Conservation (phyloP, 2,797 vertebrate genomes). For the Agapornis canus region DNA sequence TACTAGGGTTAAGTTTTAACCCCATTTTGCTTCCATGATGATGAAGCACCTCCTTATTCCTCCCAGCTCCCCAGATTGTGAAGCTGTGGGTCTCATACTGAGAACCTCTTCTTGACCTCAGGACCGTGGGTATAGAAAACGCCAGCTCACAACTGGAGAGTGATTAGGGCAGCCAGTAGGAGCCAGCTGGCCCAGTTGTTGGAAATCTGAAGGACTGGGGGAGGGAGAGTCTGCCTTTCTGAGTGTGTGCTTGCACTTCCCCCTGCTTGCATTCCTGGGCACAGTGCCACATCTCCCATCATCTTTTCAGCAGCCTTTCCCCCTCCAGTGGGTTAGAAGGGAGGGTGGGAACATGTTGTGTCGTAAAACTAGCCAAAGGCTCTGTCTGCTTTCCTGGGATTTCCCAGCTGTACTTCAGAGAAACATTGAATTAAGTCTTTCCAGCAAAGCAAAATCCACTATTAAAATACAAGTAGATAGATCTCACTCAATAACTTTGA, state of each 20-base stretch:
- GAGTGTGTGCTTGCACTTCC: not conserved
- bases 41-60: not conserved
- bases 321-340: not conserved
- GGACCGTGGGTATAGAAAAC: not conserved
- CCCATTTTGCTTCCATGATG: not conserved
- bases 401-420: slow-evolving; percentile 5
- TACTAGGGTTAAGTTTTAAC: not conserved
- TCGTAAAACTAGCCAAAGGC: not conserved
- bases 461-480: not conserved
- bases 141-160: not conserved
- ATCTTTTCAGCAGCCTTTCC: not conserved
- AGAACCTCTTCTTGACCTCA: not conserved
- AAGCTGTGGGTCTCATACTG: not conserved
- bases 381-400: not conserved
- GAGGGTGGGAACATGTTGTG: not conserved
- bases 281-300: not conserved
- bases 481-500: not conserved
- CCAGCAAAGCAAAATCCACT: not conserved
- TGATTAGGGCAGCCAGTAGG: not conserved
- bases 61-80: rapidly evolving
- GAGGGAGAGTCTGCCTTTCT: not conserved
- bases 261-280: not conserved
- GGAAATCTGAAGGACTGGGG: not conserved
- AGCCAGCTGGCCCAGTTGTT: not conserved
- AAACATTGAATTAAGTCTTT: not conserved